Percentiles rank a stretch among this genome's conserved stretches.
Conservation (phyloP, 2,888 invertebrate genomes). For the Nephrotoma guestfalica region DNA sequence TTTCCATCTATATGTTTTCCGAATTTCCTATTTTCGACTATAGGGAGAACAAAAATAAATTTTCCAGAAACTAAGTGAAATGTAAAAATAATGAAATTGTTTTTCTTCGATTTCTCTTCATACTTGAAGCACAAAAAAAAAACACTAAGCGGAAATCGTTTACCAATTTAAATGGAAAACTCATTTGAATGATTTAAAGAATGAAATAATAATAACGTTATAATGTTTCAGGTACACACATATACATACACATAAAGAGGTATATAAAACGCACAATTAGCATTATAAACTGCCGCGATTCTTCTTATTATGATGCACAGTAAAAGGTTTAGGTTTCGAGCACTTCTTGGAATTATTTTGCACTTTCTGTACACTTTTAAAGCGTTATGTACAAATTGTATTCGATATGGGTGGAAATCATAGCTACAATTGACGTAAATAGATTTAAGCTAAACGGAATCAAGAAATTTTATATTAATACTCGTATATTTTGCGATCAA, state of each 20-base stretch:
- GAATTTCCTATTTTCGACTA: neutral
- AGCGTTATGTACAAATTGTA: too few species aligned
- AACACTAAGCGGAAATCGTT: neutral
- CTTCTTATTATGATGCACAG: too few species aligned
- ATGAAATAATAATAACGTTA: neutral
- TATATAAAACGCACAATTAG: too few species aligned
- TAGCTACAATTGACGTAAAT: too few species aligned
- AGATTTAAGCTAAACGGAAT: too few species aligned
- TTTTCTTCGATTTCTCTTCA: neutral
- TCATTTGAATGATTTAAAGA: neutral
- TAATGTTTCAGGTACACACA: neutral
- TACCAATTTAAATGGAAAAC: neutral
- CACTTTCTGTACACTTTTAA: too few species aligned
- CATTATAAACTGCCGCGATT: too few species aligned
- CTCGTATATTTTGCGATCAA: too few species aligned
- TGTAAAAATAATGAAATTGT: neutral
- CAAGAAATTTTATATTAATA: too few species aligned
- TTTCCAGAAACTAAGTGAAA: neutral
- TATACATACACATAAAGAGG: neutral
- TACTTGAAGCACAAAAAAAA: neutral
- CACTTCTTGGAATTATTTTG: too few species aligned
- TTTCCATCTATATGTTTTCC: neutral
- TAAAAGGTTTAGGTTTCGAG: too few species aligned
- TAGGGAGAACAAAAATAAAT: neutral
- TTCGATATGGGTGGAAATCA: too few species aligned